Evolutionary conservation across 2,888 invertebrate genomes (phyloP), one percentile per base, ranked within the genome.

Genomic region (Nephrotoma guestfalica): DNA sequence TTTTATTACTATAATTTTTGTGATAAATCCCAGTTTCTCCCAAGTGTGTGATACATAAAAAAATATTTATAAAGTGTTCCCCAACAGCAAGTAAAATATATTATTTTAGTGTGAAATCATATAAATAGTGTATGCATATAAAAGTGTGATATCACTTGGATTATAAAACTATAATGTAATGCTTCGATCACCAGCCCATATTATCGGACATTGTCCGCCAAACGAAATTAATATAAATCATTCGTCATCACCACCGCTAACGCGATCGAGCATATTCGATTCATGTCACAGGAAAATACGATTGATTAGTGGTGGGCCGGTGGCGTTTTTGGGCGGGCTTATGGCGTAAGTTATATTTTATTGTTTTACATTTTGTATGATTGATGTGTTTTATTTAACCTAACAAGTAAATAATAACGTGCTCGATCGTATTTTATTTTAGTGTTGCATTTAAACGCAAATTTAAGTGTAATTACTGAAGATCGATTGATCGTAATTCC

Each of bases 201-300:
- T 91, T 89, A 90, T 91, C 90, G 91, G 91, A 90, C 90, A 91
- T 88, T 91, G 91, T 89, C 90, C 90, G 88, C 88, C 89, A 88
- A 89, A 89, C 88, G 85, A 83, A 51, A 71, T 86, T 41, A 83
- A 83, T 15, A 85, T 85, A 45, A 86, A 86, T 41, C 87, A 87
- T 15, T 87, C 88, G 42, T 91, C 93, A 90, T 91, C 91, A 89
- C 91, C 91, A 90, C 91, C 92, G 88, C 91, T 92, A 90, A 92
- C 94, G 88, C 92, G 94, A 88, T 93, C 93, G 88, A 94, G 95
- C 88, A 93, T 95, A 85, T 94, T 95, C 91, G 94, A 95, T 92
- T 94, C 95, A 89, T 95, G 95, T 91, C 95, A 95, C 91, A 93
- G 94, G 90, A 95, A 95, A 92, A 94, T 95, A 90, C 93, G 95